Conservation (phyloP, 35 echinoderm and acorn worm species). For the Lytechinus pictus region DNA sequence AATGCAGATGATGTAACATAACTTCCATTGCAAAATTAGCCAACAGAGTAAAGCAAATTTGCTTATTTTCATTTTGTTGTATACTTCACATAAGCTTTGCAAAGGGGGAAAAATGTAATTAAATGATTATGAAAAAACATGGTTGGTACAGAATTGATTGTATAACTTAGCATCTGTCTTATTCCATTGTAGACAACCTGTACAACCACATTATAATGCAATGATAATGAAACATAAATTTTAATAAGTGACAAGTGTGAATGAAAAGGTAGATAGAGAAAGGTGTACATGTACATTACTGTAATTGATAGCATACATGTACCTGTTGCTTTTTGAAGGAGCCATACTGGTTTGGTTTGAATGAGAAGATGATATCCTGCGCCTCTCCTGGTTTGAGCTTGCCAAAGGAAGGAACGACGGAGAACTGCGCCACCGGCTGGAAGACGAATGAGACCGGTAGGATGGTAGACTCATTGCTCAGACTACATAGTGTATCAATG, state of each 20-base stretch:
- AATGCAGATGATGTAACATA: background rate
- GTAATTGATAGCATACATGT: slow-evolving; percentile 19
- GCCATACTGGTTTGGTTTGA: slow-evolving; percentile 98
- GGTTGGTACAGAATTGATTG: no score
- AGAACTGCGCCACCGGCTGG: slow-evolving; percentile 86
- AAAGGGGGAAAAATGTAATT: no score
- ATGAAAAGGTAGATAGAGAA: no score
- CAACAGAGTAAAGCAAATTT: background rate
- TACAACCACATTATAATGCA: no score
- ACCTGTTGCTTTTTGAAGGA: slow-evolving; percentile 74
- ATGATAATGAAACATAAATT: no score
- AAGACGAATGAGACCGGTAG: slow-evolving; percentile 84
- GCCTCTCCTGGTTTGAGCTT: slow-evolving; percentile 84
- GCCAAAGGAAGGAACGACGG: slow-evolving; percentile 70
- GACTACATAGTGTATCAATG: slow-evolving; percentile 84
- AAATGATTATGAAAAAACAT: no score
- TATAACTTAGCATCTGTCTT: no score
- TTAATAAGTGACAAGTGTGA: no score
- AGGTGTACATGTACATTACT: no score
- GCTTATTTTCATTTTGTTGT: background rate
- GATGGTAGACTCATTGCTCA: slow-evolving; percentile 84
- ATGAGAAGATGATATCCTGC: slow-evolving; percentile 88
- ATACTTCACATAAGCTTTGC: background rate
- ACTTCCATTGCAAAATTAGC: no score
- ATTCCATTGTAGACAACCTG: no score